A percentile compares a stretch with the other conserved stretches of the same genome.
Evolutionary conservation across 1,140 invertebrate genomes (phyloP).

Genomic region (Scaptodrosophila lebanonensis): DNA sequence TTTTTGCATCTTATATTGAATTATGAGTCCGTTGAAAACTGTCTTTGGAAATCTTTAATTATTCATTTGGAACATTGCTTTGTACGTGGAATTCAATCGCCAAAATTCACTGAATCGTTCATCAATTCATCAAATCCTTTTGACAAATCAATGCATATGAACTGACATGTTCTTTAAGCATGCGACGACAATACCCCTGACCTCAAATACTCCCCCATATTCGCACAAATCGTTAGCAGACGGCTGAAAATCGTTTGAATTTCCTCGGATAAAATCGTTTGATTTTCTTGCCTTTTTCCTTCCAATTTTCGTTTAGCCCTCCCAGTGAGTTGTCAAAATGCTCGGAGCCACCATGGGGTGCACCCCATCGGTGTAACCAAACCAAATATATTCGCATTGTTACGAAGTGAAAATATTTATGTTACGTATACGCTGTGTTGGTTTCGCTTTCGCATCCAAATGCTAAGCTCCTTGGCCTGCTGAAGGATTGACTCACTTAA

Average conservation of each 20-base stretch:
- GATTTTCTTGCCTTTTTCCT: slow-evolving; percentile 44
- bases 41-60: too few relatives aligned
- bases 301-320: slow-evolving; percentile 13
- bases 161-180: slow-evolving; percentile 27
- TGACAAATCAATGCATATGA: slow-evolving; percentile 59
- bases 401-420: slow-evolving; percentile 57
- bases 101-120: too few relatives aligned
- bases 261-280: slow-evolving; percentile 63
- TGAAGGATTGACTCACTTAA: slow-evolving; percentile 33
- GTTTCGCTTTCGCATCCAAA: slow-evolving; percentile 19
- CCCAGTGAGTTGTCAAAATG: too few relatives aligned
- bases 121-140: slow-evolving; percentile 58
- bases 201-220: background rate
- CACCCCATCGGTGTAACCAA: slow-evolving; percentile 57
- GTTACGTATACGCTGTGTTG: slow-evolving; percentile 54
- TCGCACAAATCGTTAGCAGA: slow-evolving; percentile 16
- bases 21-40: too few relatives aligned
- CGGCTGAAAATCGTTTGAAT: slow-evolving; percentile 62
- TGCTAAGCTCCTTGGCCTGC: slow-evolving; percentile 33
- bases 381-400: slow-evolving; percentile 70
- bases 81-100: slow-evolving; percentile 31
- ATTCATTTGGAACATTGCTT: slow-evolving; percentile 27
- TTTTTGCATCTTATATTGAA: too few relatives aligned
- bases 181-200: background rate
- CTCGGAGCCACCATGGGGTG: slow-evolving; percentile 12